Evolutionary conservation across 2,888 invertebrate species (phyloP), one percentile per base, ranked within the genome.

Genomic region (Drosophila yooni): DNA sequence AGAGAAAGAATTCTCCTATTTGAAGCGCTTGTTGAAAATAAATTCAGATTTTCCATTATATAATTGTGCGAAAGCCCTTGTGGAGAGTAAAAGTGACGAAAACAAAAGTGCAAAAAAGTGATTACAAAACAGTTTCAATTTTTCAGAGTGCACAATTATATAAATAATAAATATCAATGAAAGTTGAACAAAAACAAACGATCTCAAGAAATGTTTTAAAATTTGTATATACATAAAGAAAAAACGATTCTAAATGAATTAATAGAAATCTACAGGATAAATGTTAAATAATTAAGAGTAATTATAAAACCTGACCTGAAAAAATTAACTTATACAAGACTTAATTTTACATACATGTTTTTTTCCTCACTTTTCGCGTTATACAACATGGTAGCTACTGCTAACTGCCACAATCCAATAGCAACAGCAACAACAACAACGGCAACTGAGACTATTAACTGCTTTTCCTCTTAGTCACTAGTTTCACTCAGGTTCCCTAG

Each of bases 81-180:
- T 72, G 70, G 63, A 67, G 61, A 79, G 66, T 72, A 68, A 76
- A 83, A 83, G 73, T 75, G 71, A 67, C 64, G 70, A 52, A 78
- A 70, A 63, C 38, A 61, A 70, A 74, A 68, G 82, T 87, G 82
- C 50, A 65, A 65, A 66, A 21, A 84, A 76, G 74, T 89, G 76
- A 84, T 88, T 79, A 84, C 61, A 75, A 87, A 87, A 84, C 82
- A 70, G 60, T 62, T 65, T 21, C 2, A 25, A 54, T 38, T 36
- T 48, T 31, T 25, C 46, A 40, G 29, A 56, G 34, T n/a, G 6
- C 57, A 59, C 25, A 31, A 27, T 31, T 51, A 59, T 40, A 29
- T 43, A 38, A 40, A 34, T 40, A 15, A 36, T 36, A 40, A 33
- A 40, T 21, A 48, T 18, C 15, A 58, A 10, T 21, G 15, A 46